Conservation (phyloP, 2,888 invertebrate genomes). For the Sussaba pulchella region DNA sequence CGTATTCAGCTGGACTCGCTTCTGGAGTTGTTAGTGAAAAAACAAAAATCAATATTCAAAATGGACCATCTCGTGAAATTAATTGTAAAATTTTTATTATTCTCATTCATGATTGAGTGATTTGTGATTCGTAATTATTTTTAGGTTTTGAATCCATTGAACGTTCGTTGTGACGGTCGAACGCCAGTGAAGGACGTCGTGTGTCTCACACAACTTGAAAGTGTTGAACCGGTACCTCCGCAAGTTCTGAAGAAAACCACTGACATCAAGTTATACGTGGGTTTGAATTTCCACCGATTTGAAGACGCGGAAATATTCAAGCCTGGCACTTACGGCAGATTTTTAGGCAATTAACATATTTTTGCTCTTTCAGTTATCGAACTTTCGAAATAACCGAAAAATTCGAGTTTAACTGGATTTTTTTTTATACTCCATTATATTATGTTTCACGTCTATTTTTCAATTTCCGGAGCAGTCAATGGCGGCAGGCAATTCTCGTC, state of each 20-base stretch:
- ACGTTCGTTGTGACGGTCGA: slow-evolving; percentile 89
- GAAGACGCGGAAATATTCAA: slow-evolving; percentile 90
- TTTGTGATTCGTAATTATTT: slow-evolving; percentile 39
- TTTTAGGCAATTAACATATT: slow-evolving; percentile 86
- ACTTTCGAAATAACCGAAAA: background rate
- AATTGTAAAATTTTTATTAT: background rate
- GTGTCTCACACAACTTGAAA: slow-evolving; percentile 91
- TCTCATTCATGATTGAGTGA: background rate
- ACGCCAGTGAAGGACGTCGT: slow-evolving; percentile 87
- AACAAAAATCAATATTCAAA: no score
- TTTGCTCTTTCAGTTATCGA: background rate
- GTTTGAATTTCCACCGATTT: slow-evolving; percentile 92
- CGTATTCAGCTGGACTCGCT: slow-evolving; percentile 78
- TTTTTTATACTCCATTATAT: background rate
- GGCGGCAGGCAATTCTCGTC: slow-evolving; percentile 86
- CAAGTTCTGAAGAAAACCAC: slow-evolving; percentile 90
- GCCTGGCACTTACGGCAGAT: slow-evolving; percentile 89
- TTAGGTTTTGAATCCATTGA: slow-evolving; percentile 91
- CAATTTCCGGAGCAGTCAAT: background rate
- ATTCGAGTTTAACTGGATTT: background rate
- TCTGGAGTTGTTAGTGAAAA: slow-evolving; percentile 82
- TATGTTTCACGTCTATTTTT: background rate
- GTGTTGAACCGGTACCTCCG: slow-evolving; percentile 89
- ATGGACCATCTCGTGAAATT: no score
- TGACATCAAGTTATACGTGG: slow-evolving; percentile 92